Conservation (phyloP, 2,888 invertebrate genomes). For the Dastarcus helophoroides region DNA sequence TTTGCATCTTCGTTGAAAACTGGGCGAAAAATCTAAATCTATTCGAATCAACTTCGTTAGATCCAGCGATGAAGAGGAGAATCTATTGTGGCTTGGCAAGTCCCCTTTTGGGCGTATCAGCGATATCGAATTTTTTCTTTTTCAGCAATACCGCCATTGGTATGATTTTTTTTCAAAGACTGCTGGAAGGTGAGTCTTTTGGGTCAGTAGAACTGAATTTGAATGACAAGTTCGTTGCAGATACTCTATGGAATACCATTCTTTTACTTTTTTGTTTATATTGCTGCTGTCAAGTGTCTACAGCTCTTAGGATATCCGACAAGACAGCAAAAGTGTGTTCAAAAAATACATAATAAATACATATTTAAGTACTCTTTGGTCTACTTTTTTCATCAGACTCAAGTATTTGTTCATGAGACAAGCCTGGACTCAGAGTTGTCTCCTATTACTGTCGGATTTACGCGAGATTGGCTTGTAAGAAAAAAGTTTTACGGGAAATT, state of each 20-base stretch:
- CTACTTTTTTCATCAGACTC: too few relatives aligned
- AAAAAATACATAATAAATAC: background rate
- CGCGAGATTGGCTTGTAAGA: too few relatives aligned
- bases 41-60: conserved; percentile 29
- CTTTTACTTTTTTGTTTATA: conserved; percentile 39
- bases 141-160: conserved; percentile 68
- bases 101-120: conserved; percentile 67
- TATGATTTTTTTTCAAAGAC: conserved; percentile 51
- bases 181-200: conserved; percentile 44
- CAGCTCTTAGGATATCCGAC: conserved; percentile 37
- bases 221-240: conserved; percentile 24
- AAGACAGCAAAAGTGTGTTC: too few relatives aligned
- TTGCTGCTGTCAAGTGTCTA: conserved; percentile 46
- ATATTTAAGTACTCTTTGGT: too few relatives aligned
- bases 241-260: conserved; percentile 26
- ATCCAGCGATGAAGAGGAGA: conserved; percentile 38
- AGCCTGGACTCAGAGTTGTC: too few relatives aligned
- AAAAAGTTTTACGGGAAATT: too few relatives aligned
- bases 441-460: too few relatives aligned
- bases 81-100: conserved; percentile 53
- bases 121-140: conserved; percentile 80
- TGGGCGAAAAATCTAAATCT: conserved; percentile 41
- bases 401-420: too few relatives aligned
- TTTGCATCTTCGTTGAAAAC: conserved; percentile 65
- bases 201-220: too few relatives aligned